Evolutionary conservation across 2,113 vertebrate genomes (phyloP).

Genomic region (Grammomys surdaster): DNA sequence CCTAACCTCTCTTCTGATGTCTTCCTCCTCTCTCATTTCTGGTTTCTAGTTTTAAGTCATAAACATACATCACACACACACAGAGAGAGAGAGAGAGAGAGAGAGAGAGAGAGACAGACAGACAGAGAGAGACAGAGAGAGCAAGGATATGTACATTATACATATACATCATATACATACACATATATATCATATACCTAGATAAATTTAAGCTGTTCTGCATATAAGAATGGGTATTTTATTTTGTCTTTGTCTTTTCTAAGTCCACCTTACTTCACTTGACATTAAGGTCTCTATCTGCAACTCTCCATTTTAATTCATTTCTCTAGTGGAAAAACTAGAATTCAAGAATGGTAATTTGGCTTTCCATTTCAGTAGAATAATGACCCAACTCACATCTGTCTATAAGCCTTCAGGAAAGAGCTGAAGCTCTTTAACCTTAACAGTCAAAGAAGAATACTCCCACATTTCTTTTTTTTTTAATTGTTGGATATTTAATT

Average conservation of each 20-base stretch:
- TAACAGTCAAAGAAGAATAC: neutral
- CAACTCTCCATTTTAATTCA: neutral
- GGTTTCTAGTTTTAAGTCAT: neutral
- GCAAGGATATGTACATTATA: neutral
- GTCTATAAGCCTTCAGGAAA: neutral
- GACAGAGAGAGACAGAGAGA: no score
- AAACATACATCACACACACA: neutral
- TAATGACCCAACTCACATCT: neutral
- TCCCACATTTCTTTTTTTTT: neutral
- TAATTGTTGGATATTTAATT: no score
- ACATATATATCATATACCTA: no score
- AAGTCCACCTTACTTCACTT: neutral
- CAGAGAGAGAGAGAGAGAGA: neutral
- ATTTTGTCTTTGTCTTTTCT: neutral
- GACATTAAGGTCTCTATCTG: neutral
- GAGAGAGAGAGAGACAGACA: no score
- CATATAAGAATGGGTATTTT: neutral
- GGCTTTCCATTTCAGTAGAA: neutral
- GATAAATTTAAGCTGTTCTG: neutral
- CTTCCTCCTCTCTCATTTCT: neutral
- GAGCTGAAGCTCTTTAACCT: neutral
- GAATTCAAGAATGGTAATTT: neutral
- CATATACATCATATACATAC: neutral
- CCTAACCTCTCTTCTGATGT: neutral
- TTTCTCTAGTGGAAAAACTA: neutral